Base-by-base conservation (phyloP, 1,140 invertebrate genomes). In the Daktulosphaira vitifoliae region DNA sequence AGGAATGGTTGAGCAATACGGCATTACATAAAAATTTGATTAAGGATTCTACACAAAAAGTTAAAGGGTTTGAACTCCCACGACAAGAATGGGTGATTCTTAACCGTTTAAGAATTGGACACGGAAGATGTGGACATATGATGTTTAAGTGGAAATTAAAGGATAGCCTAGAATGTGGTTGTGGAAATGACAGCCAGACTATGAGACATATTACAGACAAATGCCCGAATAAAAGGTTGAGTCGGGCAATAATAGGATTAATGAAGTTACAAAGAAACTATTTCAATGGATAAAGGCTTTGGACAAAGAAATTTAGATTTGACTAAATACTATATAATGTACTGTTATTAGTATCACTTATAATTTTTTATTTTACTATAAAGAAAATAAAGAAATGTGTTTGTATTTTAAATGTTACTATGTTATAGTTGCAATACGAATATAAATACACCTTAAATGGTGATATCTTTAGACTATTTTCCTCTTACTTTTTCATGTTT, bases 201-300 rank as follows among this genome's bases (percentile, higher is more conserved):
- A 59, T 59, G 22, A 16, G 38, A 42, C 53, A 59, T 59, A 59
- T 59, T 59, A 39, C 38, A 38, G 53, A 33, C n/a, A 13, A 59
- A 42, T 42, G 53, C 13, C 37, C 37, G 2, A 59, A 18, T 39
- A 39, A 22, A 42, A 37, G 22, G 42, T 62, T 42, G n/a, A 20
- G 25, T 22, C 7, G 42, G 25, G 22, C 16, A 18, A 44, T 15
- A 44, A 29, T 29, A 38, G 25, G 3, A 42, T 46, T 18, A 38
- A 42, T 29, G 9, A 62, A 42, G 15, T 44, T 44, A 62, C 22
- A 15, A 48, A 64, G 29, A 16, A 46, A 42, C 37, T 25, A 18
- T 4, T 46, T 39, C 11, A 59, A 38, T 59, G 15, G 29, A 54
- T 59, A 37, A 16, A 9, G 33, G 29, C 25, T 25, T 23, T 65